phyloP scores from a whole-genome alignment of 2,888 invertebrate genomes.

The Watsonalla cultraria region DNA sequence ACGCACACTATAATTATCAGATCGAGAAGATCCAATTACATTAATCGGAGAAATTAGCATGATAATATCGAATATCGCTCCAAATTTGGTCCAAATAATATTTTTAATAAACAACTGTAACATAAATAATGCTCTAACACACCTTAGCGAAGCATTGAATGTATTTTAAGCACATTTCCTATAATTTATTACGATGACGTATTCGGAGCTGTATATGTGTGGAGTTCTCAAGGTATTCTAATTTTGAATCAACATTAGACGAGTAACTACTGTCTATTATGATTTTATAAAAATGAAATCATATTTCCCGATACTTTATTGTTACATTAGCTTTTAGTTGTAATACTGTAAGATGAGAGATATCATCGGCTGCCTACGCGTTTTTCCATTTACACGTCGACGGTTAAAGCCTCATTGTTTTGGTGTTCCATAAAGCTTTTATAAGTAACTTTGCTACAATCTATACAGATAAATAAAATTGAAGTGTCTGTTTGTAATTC shows the following conservation, averaged over 20 bases:
- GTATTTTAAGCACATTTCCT: conserved; percentile 5
- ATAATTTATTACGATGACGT: conserved; percentile 5
- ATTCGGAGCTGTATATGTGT: background rate
- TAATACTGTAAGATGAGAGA: conserved; percentile 26
- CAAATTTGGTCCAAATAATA: conserved; percentile 28
- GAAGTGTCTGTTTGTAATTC: too few relatives aligned
- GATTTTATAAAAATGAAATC: conserved; percentile 29
- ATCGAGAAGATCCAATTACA: conserved; percentile 13
- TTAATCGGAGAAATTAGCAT: conserved; percentile 45
- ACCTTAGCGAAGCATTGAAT: background rate
- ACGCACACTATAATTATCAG: background rate
- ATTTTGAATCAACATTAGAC: conserved; percentile 8
- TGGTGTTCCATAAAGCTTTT: background rate
- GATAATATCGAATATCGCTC: conserved; percentile 41
- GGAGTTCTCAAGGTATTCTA: conserved; percentile 10
- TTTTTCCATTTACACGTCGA: conserved; percentile 19
- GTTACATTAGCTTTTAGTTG: conserved; percentile 40
- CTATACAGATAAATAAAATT: too few relatives aligned
- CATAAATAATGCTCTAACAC: conserved; percentile 16
- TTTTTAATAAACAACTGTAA: conserved; percentile 25
- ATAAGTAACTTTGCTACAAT: background rate
- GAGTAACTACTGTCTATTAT: conserved; percentile 19
- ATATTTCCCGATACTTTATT: conserved; percentile 32
- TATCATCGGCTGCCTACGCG: conserved; percentile 32
- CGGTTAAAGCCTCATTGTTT: conserved; percentile 1